These are phyloP conservation scores for Scrobipalpa atriplicella DNA, from an alignment of 2,888 invertebrate species.

Conservation along the genomic window DNA sequence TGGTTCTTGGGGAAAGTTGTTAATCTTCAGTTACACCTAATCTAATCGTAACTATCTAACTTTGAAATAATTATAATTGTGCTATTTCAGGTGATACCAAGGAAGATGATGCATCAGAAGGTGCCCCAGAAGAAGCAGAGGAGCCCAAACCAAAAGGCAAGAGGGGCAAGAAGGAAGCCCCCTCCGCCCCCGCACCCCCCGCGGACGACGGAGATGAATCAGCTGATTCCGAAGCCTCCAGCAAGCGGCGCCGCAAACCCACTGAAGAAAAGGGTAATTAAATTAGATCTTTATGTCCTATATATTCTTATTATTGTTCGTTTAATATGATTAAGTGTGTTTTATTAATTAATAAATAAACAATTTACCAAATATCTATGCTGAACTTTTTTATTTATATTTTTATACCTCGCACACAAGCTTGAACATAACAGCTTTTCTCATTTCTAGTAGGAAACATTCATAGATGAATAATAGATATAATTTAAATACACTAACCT, in stretches of 20 bases:
- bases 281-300: slow-evolving; percentile 52
- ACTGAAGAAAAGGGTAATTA: slow-evolving; percentile 78
- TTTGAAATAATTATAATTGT: neutral
- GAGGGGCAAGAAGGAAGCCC: slow-evolving; percentile 59
- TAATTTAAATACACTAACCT: neutral
- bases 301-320: slow-evolving; percentile 47
- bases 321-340: slow-evolving; percentile 67
- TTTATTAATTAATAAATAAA: slow-evolving; percentile 71
- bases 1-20: too few species aligned
- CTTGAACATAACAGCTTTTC: too few species aligned
- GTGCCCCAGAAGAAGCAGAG: slow-evolving; percentile 39
- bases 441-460: too few species aligned
- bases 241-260: slow-evolving; percentile 68
- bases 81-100: slow-evolving; percentile 55
- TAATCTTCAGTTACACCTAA: too few species aligned
- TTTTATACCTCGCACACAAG: neutral
- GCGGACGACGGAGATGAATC: slow-evolving; percentile 53
- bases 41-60: neutral
- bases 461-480: neutral
- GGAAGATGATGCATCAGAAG: slow-evolving; percentile 57
- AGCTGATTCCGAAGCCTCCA: slow-evolving; percentile 60
- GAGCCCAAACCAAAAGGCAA: slow-evolving; percentile 69
- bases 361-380: slow-evolving; percentile 65
- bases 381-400: slow-evolving; percentile 66
- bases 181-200: slow-evolving; percentile 40